Evolutionary conservation across 2,797 vertebrate genomes (phyloP), one percentile per base, ranked within the genome.

Genomic region (Chloroceryle amazona): DNA sequence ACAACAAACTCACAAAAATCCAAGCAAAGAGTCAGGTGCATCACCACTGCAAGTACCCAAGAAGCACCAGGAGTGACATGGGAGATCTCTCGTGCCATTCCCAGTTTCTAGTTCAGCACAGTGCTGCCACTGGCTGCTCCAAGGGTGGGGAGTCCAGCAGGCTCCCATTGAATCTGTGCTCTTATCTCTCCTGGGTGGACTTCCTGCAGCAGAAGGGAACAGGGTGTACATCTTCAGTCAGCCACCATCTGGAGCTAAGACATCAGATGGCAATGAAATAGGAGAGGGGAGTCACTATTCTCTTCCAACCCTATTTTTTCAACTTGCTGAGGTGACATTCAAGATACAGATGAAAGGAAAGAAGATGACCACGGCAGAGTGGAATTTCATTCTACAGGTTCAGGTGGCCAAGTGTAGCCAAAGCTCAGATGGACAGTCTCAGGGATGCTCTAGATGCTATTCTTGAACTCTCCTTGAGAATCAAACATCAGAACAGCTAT

Each of bases 171-270:
- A n/a, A 26, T 81, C 70, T 62, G n/a, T 37, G 60, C 66, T 63
- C 70, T 89, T 62, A 19, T 67, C 68, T 72, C 72, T 88, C 33
- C 51, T 44, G 4, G 3, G 14, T 9, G 62, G 83, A 75, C 83
- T 92, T 96, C 90, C 90, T 86, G 81, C 15, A 94, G 62, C 92
- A 87, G 16, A 33, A 86, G 49, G 66, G 90, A 95, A 93, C 92
- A 85, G 90, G 86, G 86, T 42, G 90, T 85, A 86, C 93, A 66
- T n/a, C 76, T 21, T 87, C 67, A 84, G 66, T 72, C 82, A 84
- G 67, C 14, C 83, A 82, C 95, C 81, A 96, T 94, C 93, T 94
- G 93, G 8, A 76, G 67, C 81, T 76, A 79, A 81, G 94, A 41
- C 35, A 41, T 96, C 86, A 95, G 83, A 94, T 80, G 81, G 83